A percentile compares a stretch with the other conserved stretches of the same genome.
Evolutionary conservation across 2,797 vertebrate genomes (phyloP).

Genomic region (Merluccius polli): DNA sequence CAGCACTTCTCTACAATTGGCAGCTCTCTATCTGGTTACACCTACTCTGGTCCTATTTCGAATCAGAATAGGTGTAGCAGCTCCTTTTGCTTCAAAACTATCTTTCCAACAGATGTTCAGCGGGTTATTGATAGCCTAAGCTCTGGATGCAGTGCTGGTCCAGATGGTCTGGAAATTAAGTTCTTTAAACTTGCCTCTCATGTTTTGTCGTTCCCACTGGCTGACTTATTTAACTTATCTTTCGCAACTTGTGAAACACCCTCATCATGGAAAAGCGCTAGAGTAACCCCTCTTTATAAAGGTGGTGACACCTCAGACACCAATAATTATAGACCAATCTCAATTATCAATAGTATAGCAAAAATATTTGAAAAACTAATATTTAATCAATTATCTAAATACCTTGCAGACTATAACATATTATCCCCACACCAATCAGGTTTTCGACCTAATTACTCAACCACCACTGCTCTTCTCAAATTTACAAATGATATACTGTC

Average conservation of each 20-base stretch:
- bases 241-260: neutral
- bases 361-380: neutral
- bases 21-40: neutral
- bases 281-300: conserved; percentile 1
- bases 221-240: no score
- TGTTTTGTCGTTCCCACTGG: no score
- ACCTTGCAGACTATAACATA: neutral
- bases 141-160: neutral
- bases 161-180: no score
- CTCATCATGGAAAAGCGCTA: conserved; percentile 8
- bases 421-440: conserved; percentile 1
- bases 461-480: neutral
- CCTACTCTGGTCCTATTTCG: no score
- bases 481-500: neutral
- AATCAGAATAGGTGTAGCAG: no score
- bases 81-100: no score
- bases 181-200: no score
- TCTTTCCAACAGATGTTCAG: no score
- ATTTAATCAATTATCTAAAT: conserved; percentile 5
- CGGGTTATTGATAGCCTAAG: no score
- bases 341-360: conserved; percentile 9
- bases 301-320: neutral
- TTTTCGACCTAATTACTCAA: neutral
- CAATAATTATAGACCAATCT: conserved; percentile 7
- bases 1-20: neutral